Evolutionary conservation across 2,797 vertebrate species (phyloP).

Genomic region (Melanotaenia maccullochi): DNA sequence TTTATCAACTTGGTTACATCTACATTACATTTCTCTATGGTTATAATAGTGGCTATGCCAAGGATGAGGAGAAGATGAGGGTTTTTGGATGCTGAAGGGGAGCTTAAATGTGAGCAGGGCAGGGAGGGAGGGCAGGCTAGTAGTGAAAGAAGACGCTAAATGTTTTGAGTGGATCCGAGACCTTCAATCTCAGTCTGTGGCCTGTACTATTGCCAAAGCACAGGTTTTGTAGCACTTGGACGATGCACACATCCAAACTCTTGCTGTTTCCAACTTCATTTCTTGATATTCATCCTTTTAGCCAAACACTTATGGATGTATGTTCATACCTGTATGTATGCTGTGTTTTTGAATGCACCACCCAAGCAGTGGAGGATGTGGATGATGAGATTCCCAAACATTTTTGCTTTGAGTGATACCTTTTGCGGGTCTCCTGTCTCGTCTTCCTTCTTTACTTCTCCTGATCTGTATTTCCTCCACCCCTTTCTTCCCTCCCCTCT

Average conservation of each 20-base stretch:
- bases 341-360: conserved; percentile 44
- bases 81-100: conserved; percentile 9
- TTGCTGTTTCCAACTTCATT: background rate
- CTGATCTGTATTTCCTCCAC: conserved; percentile 11
- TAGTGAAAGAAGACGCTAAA: conserved; percentile 34
- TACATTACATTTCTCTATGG: conserved; percentile 49
- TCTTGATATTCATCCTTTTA: conserved; percentile 6
- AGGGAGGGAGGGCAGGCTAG: conserved; percentile 7
- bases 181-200: conserved; percentile 26
- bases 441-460: conserved; percentile 10
- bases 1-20: conserved; percentile 40
- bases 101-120: conserved; percentile 21
- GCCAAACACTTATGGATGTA: conserved; percentile 32
- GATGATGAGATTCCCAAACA: conserved; percentile 54
- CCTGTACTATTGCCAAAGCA: conserved; percentile 31
- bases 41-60: conserved; percentile 28
- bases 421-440: conserved; percentile 30
- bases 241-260: conserved; percentile 26
- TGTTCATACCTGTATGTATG: conserved; percentile 22
- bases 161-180: conserved; percentile 25
- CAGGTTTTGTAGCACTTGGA: conserved; percentile 35
- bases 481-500: conserved; percentile 14
- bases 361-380: conserved; percentile 51
- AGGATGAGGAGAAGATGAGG: conserved; percentile 22
- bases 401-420: conserved; percentile 36